Conservation (phyloP, 2,113 vertebrate species). For the Cacatua alba region DNA sequence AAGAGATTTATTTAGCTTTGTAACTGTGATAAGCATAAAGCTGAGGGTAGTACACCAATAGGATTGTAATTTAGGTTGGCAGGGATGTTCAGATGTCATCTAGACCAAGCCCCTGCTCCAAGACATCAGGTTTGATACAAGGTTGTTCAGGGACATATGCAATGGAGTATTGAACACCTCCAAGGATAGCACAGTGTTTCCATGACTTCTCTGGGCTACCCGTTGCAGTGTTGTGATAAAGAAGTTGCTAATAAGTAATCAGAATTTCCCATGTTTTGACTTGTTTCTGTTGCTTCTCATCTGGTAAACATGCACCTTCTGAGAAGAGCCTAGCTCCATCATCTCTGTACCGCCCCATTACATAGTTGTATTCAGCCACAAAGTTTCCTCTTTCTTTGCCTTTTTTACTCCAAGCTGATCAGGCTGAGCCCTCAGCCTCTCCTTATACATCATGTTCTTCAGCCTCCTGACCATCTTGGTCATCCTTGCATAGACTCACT, state of each 20-base stretch:
- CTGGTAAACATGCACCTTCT: not conserved
- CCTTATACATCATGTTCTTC: not conserved
- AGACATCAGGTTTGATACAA: not conserved
- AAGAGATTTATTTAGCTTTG: not conserved
- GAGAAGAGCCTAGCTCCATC: not conserved
- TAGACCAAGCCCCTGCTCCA: not conserved
- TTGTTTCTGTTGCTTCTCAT: not conserved
- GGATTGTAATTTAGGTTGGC: not conserved
- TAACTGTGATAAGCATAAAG: not conserved
- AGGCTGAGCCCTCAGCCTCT: not conserved
- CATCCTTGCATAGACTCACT: not conserved
- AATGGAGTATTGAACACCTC: not conserved
- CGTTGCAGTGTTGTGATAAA: not conserved
- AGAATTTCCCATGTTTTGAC: not conserved
- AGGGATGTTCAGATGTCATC: not conserved
- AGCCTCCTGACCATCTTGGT: not conserved
- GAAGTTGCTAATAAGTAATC: not conserved
- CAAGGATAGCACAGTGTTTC: not conserved
- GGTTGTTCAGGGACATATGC: not conserved
- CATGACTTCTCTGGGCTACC: not conserved
- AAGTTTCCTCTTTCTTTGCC: not conserved
- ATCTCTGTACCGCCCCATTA: fast-evolving
- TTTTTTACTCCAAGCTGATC: not conserved
- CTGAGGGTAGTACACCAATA: not conserved
- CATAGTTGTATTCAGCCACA: not conserved